Evolutionary conservation across 2,797 vertebrate species (phyloP).

Genomic region (Sardinella longiceps): DNA sequence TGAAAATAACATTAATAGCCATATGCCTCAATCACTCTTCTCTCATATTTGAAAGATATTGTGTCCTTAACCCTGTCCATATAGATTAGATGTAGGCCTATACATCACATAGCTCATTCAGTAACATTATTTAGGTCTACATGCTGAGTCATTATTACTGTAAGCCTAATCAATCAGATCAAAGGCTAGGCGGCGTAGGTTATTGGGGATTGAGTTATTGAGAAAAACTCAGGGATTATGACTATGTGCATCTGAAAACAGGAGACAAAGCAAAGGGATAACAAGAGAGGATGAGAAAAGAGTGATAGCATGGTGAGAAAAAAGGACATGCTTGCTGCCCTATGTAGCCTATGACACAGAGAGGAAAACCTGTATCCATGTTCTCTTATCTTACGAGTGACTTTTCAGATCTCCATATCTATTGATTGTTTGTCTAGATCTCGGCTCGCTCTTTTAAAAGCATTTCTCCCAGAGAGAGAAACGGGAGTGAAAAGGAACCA

Average conservation of each 20-base stretch:
- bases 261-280: background rate
- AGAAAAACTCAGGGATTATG: background rate
- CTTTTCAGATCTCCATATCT: background rate
- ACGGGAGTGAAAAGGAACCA: conserved; percentile 57
- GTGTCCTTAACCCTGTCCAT: background rate
- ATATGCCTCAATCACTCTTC: background rate
- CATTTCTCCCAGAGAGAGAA: background rate
- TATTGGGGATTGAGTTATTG: too few species aligned
- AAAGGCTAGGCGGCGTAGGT: too few species aligned
- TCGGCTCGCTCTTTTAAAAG: background rate
- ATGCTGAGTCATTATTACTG: too few species aligned
- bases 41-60: background rate
- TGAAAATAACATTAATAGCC: too few species aligned
- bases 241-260: background rate
- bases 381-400: conserved; percentile 1
- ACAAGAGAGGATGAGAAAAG: background rate
- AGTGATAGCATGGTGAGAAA: background rate
- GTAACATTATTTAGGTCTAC: too few species aligned
- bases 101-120: conserved; percentile 12
- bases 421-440: background rate
- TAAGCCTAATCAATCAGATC: background rate
- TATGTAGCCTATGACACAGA: background rate
- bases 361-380: background rate
- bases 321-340: background rate
- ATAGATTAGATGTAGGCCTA: too few species aligned